A percentile compares a stretch with the other conserved stretches of the same genome.
Conservation (phyloP, 1,140 invertebrate species). For the Trichonephila inaurata region DNA sequence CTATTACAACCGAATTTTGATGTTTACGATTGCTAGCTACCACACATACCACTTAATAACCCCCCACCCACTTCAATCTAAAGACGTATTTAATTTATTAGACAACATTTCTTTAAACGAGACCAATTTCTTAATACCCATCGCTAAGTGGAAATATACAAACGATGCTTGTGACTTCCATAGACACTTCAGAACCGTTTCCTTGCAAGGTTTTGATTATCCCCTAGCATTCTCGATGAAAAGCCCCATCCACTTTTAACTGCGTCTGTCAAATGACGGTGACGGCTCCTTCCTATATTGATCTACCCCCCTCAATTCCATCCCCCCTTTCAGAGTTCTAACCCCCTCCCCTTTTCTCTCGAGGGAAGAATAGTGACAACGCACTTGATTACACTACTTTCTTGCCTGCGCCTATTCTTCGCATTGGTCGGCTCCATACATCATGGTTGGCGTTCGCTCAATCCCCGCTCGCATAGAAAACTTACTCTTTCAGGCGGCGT, state of each 20-base stretch:
- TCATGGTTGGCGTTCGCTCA: conserved; percentile 5
- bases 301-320: not conserved
- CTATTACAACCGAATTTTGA: no score
- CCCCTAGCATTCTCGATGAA: conserved; percentile 33
- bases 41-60: not conserved
- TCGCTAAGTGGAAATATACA: not conserved
- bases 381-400: conserved; percentile 54
- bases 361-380: conserved; percentile 51
- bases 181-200: not conserved
- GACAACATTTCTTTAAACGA: not conserved
- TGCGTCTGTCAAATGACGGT: conserved; percentile 57
- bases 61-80: not conserved
- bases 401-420: conserved; percentile 15
- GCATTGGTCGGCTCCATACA: conserved; percentile 9
- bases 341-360: not conserved
- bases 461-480: conserved; percentile 36
- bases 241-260: conserved; percentile 52
- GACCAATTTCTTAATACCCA: not conserved
- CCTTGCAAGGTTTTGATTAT: conserved; percentile 12
- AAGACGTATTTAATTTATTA: not conserved
- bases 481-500: conserved; percentile 28
- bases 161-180: not conserved
- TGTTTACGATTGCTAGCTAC: no score
- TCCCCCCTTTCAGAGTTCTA: not conserved
- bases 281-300: conserved; percentile 49